These are phyloP conservation scores for Eospalax fontanierii DNA, from an alignment of 2,797 vertebrate species.

Conservation along the genomic window DNA sequence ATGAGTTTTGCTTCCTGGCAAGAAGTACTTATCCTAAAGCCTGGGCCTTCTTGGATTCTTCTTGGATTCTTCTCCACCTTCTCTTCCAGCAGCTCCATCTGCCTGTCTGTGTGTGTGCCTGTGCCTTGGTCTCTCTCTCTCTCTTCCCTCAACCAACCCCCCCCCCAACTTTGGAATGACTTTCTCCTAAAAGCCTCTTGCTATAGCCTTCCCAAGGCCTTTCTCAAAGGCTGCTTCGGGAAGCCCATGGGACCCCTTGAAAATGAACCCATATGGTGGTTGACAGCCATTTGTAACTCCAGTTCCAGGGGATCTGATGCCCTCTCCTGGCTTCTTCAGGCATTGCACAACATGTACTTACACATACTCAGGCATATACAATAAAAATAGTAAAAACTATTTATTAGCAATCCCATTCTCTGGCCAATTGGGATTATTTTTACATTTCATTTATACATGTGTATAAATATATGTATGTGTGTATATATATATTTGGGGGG, in stretches of 20 bases:
- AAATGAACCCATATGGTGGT: neutral
- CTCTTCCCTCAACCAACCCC: neutral
- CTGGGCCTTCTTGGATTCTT: neutral
- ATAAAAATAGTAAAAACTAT: no score
- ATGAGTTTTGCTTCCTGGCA: slow-evolving; percentile 32
- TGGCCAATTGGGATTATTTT: neutral
- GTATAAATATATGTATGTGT: neutral
- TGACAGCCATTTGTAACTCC: no score
- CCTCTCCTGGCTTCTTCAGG: no score
- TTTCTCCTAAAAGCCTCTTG: neutral
- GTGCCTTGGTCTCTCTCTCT: neutral
- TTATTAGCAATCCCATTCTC: neutral
- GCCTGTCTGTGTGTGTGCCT: neutral
- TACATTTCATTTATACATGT: neutral
- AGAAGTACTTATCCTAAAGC: neutral
- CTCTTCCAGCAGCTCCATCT: no score
- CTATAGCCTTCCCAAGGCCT: neutral
- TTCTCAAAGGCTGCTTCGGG: neutral
- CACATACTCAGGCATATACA: no score
- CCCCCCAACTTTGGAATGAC: neutral
- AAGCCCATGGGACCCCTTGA: neutral
- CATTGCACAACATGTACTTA: no score
- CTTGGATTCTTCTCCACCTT: neutral
- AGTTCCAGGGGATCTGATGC: no score
- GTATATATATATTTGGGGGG: neutral